Evolutionary conservation across 2,888 invertebrate genomes (phyloP).

Genomic region (Machimus atricapillus): DNA sequence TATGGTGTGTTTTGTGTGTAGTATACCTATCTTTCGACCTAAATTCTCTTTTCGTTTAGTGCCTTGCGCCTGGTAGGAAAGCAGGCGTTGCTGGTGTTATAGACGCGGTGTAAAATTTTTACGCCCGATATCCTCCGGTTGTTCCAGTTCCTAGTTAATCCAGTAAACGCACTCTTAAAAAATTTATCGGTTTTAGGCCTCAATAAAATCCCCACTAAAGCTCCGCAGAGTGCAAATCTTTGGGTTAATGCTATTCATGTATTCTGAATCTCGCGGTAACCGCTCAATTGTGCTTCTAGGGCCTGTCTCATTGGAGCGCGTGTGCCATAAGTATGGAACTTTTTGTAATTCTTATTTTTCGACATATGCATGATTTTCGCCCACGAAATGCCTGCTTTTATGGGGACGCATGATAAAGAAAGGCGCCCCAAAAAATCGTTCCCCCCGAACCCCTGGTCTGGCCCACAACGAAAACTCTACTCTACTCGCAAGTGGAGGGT

Average conservation of each 20-base stretch:
- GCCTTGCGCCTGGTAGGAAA: neutral
- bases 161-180: neutral
- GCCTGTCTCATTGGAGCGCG: neutral
- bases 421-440: neutral
- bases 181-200: neutral
- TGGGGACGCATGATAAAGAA: neutral
- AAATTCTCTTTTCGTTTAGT: neutral
- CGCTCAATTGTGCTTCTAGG: neutral
- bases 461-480: neutral
- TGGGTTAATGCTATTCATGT: neutral
- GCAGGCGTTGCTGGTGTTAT: neutral
- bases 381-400: neutral
- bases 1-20: neutral
- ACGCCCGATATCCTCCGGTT: neutral
- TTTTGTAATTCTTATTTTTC: slow-evolving; percentile 1
- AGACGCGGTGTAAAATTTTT: neutral
- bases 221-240: neutral
- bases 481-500: neutral
- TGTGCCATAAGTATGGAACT: neutral
- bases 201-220: neutral
- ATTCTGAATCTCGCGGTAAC: neutral
- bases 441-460: neutral
- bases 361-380: neutral
- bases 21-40: neutral
- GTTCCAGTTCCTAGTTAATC: neutral